Conservation (phyloP, 2,888 invertebrate genomes). For the Cerastoderma edule region DNA sequence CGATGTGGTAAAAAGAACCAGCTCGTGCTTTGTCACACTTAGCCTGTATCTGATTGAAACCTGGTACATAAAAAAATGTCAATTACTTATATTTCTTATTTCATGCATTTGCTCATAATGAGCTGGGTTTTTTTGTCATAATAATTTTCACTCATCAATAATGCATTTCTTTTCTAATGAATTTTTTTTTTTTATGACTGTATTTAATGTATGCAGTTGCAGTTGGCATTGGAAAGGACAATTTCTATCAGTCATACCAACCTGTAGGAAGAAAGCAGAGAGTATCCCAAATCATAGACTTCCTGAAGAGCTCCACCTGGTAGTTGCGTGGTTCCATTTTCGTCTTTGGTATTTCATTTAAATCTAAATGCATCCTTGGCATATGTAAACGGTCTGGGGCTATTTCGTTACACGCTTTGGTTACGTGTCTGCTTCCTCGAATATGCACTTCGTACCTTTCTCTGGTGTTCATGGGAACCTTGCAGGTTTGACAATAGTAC, state of each 20-base stretch:
- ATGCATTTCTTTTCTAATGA: too few relatives aligned
- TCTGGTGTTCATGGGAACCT: conserved; percentile 67
- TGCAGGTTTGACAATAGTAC: conserved; percentile 67
- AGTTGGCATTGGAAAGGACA: too few relatives aligned
- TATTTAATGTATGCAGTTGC: neutral
- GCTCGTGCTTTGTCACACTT: too few relatives aligned
- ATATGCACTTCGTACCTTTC: conserved; percentile 66
- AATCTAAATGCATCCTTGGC: conserved; percentile 10
- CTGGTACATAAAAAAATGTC: too few relatives aligned
- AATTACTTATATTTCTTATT: too few relatives aligned
- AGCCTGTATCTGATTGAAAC: too few relatives aligned
- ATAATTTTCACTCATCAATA: too few relatives aligned
- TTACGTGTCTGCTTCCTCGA: conserved; percentile 65
- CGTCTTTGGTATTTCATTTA: conserved; percentile 44
- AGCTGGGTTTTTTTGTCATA: too few relatives aligned
- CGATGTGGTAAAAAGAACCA: too few relatives aligned
- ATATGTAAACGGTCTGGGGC: conserved; percentile 60
- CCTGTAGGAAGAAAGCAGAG: conserved; percentile 80
- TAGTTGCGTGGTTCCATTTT: conserved; percentile 69
- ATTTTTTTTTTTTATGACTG: too few relatives aligned
- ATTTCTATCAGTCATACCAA: conserved; percentile 45
- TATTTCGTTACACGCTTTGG: conserved; percentile 60
- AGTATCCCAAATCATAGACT: conserved; percentile 70
- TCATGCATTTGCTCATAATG: too few relatives aligned
- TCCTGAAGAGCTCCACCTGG: conserved; percentile 75